These are phyloP conservation scores for Agrochola macilenta DNA, from an alignment of 2,888 invertebrate genomes.

Conservation along the genomic window DNA sequence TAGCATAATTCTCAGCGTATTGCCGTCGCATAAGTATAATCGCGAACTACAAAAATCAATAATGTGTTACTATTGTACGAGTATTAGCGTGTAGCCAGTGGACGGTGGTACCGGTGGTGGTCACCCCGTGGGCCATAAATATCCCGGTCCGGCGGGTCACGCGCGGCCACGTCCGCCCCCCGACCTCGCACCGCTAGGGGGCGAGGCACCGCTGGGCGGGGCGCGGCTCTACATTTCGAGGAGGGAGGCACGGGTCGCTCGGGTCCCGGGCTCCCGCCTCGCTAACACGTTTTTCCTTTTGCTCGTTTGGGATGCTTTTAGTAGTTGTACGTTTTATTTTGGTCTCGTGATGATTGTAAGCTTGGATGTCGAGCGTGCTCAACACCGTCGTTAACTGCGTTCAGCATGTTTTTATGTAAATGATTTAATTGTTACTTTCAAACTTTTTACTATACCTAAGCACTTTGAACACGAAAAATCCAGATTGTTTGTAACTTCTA, in stretches of 20 bases:
- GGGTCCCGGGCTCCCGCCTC: slow-evolving; percentile 42
- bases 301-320: slow-evolving; percentile 59
- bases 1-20: slow-evolving; percentile 27
- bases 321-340: slow-evolving; percentile 62
- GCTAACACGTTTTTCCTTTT: slow-evolving; percentile 60
- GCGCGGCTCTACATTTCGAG: slow-evolving; percentile 49
- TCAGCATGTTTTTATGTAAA: slow-evolving; percentile 53
- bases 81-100: slow-evolving; percentile 18
- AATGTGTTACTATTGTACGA: slow-evolving; percentile 34
- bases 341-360: slow-evolving; percentile 58
- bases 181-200: slow-evolving; percentile 27
- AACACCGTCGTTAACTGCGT: slow-evolving; percentile 52
- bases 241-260: slow-evolving; percentile 40
- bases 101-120: slow-evolving; percentile 24
- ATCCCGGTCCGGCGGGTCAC: slow-evolving; percentile 20
- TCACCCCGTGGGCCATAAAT: slow-evolving; percentile 50
- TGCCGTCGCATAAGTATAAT: slow-evolving; percentile 13
- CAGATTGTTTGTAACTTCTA: not conserved
- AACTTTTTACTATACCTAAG: slow-evolving; percentile 20
- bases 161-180: slow-evolving; percentile 20
- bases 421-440: slow-evolving; percentile 53
- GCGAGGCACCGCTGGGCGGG: slow-evolving; percentile 61
- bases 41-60: slow-evolving; percentile 45
- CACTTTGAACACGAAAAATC: slow-evolving; percentile 14
- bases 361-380: slow-evolving; percentile 56